Conservation (phyloP, 92 coral and sea anemone genomes). For the Meandrina meandrites region DNA sequence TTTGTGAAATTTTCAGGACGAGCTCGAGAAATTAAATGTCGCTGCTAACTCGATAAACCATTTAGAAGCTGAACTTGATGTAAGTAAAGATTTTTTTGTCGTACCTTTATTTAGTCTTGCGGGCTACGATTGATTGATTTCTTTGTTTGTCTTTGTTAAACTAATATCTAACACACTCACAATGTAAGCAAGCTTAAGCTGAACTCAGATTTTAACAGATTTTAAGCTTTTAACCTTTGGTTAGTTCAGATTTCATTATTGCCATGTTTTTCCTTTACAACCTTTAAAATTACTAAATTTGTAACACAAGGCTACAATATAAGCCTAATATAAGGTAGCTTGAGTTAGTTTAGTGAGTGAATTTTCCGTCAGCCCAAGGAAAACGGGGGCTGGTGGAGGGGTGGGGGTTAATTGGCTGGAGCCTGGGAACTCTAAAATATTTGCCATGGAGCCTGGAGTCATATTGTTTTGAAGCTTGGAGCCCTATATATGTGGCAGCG, state of each 20-base stretch:
- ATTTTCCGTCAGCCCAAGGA: too few species aligned
- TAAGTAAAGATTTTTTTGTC: constrained; percentile 47
- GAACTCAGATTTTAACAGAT: neutral
- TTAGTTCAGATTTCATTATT: neutral
- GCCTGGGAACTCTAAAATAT: too few species aligned
- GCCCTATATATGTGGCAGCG: too few species aligned
- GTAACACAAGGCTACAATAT: too few species aligned
- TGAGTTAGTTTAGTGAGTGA: too few species aligned
- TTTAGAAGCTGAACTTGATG: constrained; percentile 92
- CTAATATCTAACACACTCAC: neutral
- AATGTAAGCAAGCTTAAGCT: neutral
- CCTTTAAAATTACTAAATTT: too few species aligned
- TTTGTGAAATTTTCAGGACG: constrained; percentile 55
- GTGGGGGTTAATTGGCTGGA: too few species aligned
- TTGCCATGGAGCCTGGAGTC: too few species aligned
- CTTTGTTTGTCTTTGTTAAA: neutral
- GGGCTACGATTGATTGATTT: neutral
- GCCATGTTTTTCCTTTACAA: neutral
- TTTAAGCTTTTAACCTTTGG: neutral
- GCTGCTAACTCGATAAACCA: constrained; percentile 95
- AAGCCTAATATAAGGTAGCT: too few species aligned
- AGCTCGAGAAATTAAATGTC: constrained; percentile 87
- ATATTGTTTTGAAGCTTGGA: too few species aligned
- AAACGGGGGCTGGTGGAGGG: too few species aligned
- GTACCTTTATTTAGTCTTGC: neutral